Percentiles rank a stretch among this genome's conserved stretches.
These are phyloP conservation scores for human (Homo sapiens) DNA, from an alignment of 2,113 vertebrate species.

Conservation along the genomic window DNA sequence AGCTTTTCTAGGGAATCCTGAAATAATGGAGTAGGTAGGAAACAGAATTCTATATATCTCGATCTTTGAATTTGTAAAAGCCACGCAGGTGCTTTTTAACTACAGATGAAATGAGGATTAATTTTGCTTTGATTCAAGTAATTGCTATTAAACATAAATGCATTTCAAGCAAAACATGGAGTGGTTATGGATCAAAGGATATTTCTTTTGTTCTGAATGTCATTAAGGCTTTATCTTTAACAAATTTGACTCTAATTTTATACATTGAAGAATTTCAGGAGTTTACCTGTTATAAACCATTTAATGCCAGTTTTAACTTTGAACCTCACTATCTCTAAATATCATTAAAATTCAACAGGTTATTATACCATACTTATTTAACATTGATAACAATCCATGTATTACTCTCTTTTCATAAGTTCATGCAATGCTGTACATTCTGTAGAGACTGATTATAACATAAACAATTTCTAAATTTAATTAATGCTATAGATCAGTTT, in stretches of 20 bases:
- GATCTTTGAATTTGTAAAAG: constrained; percentile 51
- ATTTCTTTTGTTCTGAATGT: constrained; percentile 9
- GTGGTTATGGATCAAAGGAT: background rate
- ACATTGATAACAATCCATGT: background rate
- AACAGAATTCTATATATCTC: constrained; percentile 45
- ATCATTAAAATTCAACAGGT: background rate
- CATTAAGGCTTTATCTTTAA: constrained; percentile 20
- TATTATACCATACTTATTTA: background rate
- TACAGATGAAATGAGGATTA: constrained; percentile 55
- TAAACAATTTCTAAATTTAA: constrained; percentile 56
- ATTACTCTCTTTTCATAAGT: background rate
- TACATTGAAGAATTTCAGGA: background rate
- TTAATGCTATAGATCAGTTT: constrained; percentile 65
- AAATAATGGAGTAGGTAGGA: constrained; percentile 57
- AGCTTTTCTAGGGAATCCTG: constrained; percentile 62
- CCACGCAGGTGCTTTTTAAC: constrained; percentile 56
- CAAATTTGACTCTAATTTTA: constrained; percentile 10
- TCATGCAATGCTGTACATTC: background rate
- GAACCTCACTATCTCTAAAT: background rate
- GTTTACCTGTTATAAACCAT: background rate
- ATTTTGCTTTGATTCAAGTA: constrained; percentile 69
- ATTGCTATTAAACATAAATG: constrained; percentile 58
- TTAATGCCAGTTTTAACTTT: background rate
- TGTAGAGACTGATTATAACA: constrained; percentile 37
- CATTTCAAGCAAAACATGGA: constrained; percentile 6